A percentile compares a stretch with the other conserved stretches of the same genome.
These are phyloP conservation scores for Agrochola circellaris DNA, from an alignment of 2,888 invertebrate genomes.

Conservation along the genomic window DNA sequence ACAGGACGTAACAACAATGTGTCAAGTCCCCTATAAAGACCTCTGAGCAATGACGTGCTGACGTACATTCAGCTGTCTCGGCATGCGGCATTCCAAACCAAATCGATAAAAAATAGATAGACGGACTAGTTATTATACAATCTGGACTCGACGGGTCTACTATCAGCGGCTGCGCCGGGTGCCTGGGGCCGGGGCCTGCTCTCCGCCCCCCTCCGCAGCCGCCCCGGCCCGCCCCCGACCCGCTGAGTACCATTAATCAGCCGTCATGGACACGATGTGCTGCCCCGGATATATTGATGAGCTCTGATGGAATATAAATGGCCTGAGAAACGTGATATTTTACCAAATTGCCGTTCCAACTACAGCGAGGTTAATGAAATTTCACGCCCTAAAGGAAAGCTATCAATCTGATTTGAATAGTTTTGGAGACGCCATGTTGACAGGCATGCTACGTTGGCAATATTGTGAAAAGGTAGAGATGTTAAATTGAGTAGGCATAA, in stretches of 20 bases:
- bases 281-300: constrained; percentile 68
- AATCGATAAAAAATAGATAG: constrained; percentile 63
- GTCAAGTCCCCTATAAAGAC: constrained; percentile 17
- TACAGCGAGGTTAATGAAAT: constrained; percentile 63
- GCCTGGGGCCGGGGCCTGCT: not conserved
- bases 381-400: constrained; percentile 61
- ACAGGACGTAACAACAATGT: not conserved
- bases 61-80: constrained; percentile 40
- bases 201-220: constrained; percentile 18
- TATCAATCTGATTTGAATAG: constrained; percentile 49
- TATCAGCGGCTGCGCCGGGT: constrained; percentile 29
- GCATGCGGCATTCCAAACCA: constrained; percentile 18
- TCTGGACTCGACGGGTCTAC: constrained; percentile 55
- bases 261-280: constrained; percentile 66
- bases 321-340: constrained; percentile 68
- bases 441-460: not conserved
- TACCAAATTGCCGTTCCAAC: constrained; percentile 59
- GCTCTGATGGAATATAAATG: constrained; percentile 68
- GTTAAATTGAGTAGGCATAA: not conserved
- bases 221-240: constrained; percentile 55
- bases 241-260: constrained; percentile 71
- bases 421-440: constrained; percentile 8
- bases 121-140: constrained; percentile 57
- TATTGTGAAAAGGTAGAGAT: not conserved
- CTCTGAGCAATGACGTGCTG: constrained; percentile 47